Base-by-base conservation (phyloP, 2,797 vertebrate genomes). In the Rhinoraja longicauda region DNA sequence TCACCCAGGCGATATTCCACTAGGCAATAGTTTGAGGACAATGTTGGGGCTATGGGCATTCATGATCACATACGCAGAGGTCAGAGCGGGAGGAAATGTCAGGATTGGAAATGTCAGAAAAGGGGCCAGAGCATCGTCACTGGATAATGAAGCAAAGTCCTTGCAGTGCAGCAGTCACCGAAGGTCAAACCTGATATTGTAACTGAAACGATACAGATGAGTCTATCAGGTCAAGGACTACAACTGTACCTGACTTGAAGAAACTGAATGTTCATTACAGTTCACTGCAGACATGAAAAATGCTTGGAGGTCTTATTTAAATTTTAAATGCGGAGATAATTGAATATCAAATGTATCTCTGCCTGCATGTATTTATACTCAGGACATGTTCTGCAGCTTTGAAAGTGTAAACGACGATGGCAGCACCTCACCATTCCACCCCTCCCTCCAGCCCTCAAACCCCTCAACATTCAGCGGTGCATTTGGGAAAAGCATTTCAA, bases 171-270 rank as follows among this genome's bases (percentile, higher is more conserved):
- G 70, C 90, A 53, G 90, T 88, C 67, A 57, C 70, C n/a, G 72
- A 92, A 92, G 90, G 90, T 92, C 70, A 92, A 57, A 75, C 39
- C 90, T 75, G 90, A 67, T 57, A 57, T 75, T 92, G 39, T 92
- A 75, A 45, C 70, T 26, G 39, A 57, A 92, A 39, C 57, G 90
- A 39, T 92, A 26, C 8, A 29, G 70, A 75, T 53, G 39, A 92
- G 90, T 21, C 67, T 75, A 92, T 92, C 39, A 92, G 90, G 67
- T 75, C 70, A 92, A n/a, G 90, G 36, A 75, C 70, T 75, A 70
- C 26, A n/a, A 92, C 67, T 72, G 70, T 29, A 91, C 64, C 32
- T 73, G 90, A 92, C 36, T 70, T 91, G 90, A 73, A 72, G 72
- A 57, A 75, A 53, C 70, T 92, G 39, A 12, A 90, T 73, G 70